These are phyloP conservation scores for Lypha dubia DNA, from an alignment of 2,888 invertebrate species.

Conservation along the genomic window DNA sequence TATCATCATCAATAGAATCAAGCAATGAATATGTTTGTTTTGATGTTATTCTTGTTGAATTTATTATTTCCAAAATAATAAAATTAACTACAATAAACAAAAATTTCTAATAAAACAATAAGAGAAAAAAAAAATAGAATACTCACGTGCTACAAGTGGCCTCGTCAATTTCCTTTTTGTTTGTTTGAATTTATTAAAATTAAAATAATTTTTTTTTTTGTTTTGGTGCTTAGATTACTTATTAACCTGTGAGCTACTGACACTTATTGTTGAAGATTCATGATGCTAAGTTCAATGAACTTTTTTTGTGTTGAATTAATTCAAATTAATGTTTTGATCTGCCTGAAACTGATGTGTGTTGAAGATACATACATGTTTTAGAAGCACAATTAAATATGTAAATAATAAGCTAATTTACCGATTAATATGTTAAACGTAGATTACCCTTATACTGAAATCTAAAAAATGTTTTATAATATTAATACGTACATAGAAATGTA, in stretches of 20 bases:
- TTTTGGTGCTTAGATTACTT: not conserved
- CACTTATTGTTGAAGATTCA: not conserved
- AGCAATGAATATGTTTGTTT: conserved; percentile 3
- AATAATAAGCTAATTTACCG: too few relatives aligned
- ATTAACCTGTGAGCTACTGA: not conserved
- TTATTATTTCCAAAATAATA: not conserved
- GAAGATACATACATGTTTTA: not conserved
- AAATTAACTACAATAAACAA: not conserved
- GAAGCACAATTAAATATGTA: too few relatives aligned
- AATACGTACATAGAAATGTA: too few relatives aligned
- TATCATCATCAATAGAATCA: not conserved
- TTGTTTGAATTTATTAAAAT: not conserved
- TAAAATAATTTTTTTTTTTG: not conserved
- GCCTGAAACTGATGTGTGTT: not conserved
- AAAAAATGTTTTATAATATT: too few relatives aligned
- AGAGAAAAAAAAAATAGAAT: too few relatives aligned
- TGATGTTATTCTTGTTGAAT: not conserved
- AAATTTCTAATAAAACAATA: not conserved
- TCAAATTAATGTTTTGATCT: conserved; percentile 13
- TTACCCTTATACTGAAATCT: too few relatives aligned
- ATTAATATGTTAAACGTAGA: too few relatives aligned
- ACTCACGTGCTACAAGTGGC: conserved; percentile 31
- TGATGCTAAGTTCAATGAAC: conserved; percentile 19
- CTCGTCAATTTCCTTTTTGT: not conserved
- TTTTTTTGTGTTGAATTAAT: not conserved